Conservation (phyloP, 1,140 invertebrate genomes). For the Megalopta genalis region DNA sequence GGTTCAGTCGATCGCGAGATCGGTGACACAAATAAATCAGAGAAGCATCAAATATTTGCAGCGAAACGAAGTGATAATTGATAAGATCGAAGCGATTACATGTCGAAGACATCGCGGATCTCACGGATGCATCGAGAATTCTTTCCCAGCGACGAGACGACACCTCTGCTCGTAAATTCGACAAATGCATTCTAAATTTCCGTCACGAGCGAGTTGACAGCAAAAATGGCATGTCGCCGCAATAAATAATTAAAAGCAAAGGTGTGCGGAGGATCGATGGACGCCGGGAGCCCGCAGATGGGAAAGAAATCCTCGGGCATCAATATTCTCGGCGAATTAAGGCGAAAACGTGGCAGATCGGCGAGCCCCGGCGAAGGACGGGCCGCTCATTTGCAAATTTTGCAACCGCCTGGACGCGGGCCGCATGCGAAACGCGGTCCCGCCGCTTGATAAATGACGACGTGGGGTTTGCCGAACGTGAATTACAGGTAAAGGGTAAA, state of each 20-base stretch:
- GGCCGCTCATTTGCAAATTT: conserved; percentile 21
- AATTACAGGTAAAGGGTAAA: conserved; percentile 56
- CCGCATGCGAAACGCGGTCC: conserved; percentile 1
- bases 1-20: too few relatives aligned
- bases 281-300: not conserved
- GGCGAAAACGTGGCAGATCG: not conserved
- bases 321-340: not conserved
- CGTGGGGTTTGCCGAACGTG: not conserved
- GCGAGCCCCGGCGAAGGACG: not conserved
- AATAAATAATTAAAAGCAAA: not conserved
- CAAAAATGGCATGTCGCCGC: not conserved
- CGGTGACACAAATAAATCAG: too few relatives aligned
- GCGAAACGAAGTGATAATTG: too few relatives aligned
- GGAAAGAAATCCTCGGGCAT: not conserved
- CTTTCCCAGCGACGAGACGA: not conserved
- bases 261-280: not conserved
- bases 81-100: too few relatives aligned
- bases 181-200: not conserved
- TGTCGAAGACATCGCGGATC: too few relatives aligned
- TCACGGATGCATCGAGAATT: not conserved
- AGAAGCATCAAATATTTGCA: too few relatives aligned
- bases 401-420: conserved; percentile 1
- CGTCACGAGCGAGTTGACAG: not conserved
- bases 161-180: too few relatives aligned
- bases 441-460: conserved; percentile 33